phyloP scores from a whole-genome alignment of 2,888 invertebrate species.

The Apoda limacodes region DNA sequence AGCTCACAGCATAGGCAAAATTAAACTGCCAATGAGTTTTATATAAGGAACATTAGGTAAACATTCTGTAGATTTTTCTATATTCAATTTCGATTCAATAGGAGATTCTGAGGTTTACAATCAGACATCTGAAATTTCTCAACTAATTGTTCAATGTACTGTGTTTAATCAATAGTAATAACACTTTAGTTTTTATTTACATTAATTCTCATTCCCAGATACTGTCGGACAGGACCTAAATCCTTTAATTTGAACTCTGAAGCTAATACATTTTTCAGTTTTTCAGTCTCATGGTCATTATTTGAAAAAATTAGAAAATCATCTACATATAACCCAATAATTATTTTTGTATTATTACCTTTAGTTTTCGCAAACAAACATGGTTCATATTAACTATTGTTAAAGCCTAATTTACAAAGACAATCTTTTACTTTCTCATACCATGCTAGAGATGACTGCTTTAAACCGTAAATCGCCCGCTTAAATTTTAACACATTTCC shows the following conservation, averaged over 20 bases:
- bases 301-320: constrained; percentile 9
- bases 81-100: constrained; percentile 9
- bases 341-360: constrained; percentile 5
- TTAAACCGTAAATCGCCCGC: constrained; percentile 25
- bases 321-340: constrained; percentile 8
- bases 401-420: constrained; percentile 6
- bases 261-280: constrained; percentile 3
- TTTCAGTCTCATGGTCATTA: constrained; percentile 2
- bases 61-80: constrained; percentile 7
- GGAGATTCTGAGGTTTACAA: constrained; percentile 5
- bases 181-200: constrained; percentile 6
- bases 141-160: constrained; percentile 7
- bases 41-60: constrained; percentile 4
- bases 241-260: constrained; percentile 9
- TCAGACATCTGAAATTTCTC: constrained; percentile 2
- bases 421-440: constrained; percentile 7
- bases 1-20: constrained; percentile 1
- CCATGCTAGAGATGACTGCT: constrained; percentile 7
- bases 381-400: constrained; percentile 7
- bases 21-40: constrained; percentile 5
- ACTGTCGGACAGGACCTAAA: too few species aligned
- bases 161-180: constrained; percentile 4
- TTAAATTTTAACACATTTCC: too few species aligned
- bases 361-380: too few species aligned
- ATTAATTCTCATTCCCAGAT: too few species aligned